These are phyloP conservation scores for Petrophora chlorosata DNA, from an alignment of 2,888 invertebrate species.

Conservation along the genomic window DNA sequence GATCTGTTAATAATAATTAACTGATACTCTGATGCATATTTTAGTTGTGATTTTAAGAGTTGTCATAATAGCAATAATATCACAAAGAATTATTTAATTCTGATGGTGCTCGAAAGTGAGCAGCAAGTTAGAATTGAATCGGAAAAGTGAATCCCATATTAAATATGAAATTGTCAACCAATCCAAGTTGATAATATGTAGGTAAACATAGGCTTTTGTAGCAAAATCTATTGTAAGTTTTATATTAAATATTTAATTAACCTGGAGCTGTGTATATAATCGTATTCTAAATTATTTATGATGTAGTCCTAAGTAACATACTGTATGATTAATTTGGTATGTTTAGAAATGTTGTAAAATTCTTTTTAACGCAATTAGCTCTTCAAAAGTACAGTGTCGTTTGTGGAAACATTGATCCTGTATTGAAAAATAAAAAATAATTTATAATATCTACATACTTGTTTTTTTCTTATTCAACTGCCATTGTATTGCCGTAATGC, in stretches of 20 bases:
- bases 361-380: conserved; percentile 54
- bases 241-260: conserved; percentile 20
- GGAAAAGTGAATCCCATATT: conserved; percentile 1
- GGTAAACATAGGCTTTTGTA: conserved; percentile 4
- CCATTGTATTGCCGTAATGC: too few species aligned
- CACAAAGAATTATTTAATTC: too few species aligned
- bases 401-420: conserved; percentile 57
- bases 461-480: conserved; percentile 33
- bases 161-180: background rate
- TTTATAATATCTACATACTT: conserved; percentile 45
- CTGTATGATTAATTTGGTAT: conserved; percentile 56
- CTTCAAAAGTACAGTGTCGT: conserved; percentile 45
- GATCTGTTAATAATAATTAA: too few species aligned
- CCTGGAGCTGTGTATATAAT: conserved; percentile 61
- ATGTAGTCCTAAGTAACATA: conserved; percentile 56
- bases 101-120: too few species aligned
- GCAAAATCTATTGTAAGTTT: conserved; percentile 27
- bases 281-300: conserved; percentile 76
- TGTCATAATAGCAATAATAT: too few species aligned
- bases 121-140: too few species aligned
- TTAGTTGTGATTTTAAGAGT: too few species aligned
- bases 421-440: conserved; percentile 67
- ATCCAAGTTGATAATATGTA: conserved; percentile 3
- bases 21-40: too few species aligned
- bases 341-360: conserved; percentile 46